These are phyloP conservation scores for Drosophila santomea DNA, from an alignment of 1,140 invertebrate genomes.

Conservation along the genomic window DNA sequence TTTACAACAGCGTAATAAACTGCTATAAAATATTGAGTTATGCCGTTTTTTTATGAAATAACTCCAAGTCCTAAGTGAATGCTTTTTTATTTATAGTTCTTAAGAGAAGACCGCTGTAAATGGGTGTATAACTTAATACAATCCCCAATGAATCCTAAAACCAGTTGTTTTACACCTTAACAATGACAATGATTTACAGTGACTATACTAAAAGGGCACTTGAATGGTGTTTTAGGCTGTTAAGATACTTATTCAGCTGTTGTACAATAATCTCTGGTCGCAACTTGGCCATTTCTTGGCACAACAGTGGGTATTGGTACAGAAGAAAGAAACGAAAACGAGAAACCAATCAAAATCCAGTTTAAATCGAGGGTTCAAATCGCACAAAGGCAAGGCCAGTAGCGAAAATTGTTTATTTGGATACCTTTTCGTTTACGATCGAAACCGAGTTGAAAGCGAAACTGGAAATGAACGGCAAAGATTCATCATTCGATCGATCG, in stretches of 20 bases:
- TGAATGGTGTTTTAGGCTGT: neutral
- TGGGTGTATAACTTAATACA: too few relatives aligned
- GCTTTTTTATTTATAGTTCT: too few relatives aligned
- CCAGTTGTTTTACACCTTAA: neutral
- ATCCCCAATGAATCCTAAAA: neutral
- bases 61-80: too few relatives aligned
- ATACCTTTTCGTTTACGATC: neutral
- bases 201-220: neutral
- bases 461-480: slow-evolving; percentile 14
- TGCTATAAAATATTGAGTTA: too few relatives aligned
- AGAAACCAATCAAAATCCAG: neutral
- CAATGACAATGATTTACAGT: neutral
- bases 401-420: slow-evolving; percentile 7
- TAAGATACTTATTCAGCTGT: neutral
- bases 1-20: too few relatives aligned
- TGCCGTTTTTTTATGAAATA: too few relatives aligned
- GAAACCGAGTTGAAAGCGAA: slow-evolving; percentile 22
- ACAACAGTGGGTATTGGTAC: neutral
- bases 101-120: too few relatives aligned
- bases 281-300: neutral
- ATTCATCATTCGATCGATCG: slow-evolving; percentile 11
- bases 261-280: neutral
- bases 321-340: neutral
- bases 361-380: neutral
- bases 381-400: slow-evolving; percentile 23